Base-by-base conservation (phyloP, 2,888 invertebrate species). In the Drosophila formosana region DNA sequence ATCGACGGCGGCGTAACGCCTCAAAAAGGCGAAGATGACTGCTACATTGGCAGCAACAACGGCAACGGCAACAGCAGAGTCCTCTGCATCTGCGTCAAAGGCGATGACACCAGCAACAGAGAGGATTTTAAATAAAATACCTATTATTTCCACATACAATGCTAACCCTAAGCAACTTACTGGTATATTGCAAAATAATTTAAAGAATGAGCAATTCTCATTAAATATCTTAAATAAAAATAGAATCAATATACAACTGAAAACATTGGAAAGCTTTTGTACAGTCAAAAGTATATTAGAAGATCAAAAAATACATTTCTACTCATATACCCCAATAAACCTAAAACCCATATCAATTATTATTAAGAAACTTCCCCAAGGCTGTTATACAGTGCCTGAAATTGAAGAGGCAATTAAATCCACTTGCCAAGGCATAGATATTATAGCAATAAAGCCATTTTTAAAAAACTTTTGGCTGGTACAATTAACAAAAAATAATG, bases 381-480 rank as follows among this genome's bases (percentile, higher is more conserved):
- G 23, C 26, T 18, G 28, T 0, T 61, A 26, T 4, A 13, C 8
- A 3, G 39, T n/a, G 3, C n/a, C 4, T 7, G 45, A 45, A 6
- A 7, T 57, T 1, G 50, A 64, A 9, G 0, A 18, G 0, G 56
- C 64, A 0, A 4, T 64, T 0, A 0, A 18, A 9, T 13, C n/a
- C 3, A 26, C 3, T 3, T 13, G 25, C 7, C 3, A 43, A 2
- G 43, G 26, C 0, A 2, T 52, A 0, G 34, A 53, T 3, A 18
- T 60, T 0, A 0, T 41, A 0, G 0, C 18, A 0, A 11, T 60
- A 0, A 53, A 53, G 13, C 34, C 34, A 0, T 66, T 66, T 3
- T 43, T 53, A 26, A 37, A 39, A 0, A 52, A 13, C 1, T 57
- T 58, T 4, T 65, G 58, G 65, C 25, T 58, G 0, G 39, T 58